Conservation (phyloP, 2,113 vertebrate species). For the Equus przewalskii region DNA sequence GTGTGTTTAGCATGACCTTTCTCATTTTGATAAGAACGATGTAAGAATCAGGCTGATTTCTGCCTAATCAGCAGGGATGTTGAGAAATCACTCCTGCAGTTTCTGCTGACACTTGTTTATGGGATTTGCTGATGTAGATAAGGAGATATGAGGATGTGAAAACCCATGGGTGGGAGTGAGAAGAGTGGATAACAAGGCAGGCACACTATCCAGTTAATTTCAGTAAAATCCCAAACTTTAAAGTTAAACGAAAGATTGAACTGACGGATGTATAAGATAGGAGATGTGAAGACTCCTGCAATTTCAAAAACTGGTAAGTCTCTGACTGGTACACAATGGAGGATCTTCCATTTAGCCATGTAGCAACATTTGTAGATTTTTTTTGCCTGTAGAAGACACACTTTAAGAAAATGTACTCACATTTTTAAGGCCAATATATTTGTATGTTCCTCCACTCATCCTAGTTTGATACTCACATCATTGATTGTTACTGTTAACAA, state of each 20-base stretch:
- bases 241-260: slow-evolving; percentile 49
- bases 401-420: background rate
- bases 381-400: background rate
- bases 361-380: background rate
- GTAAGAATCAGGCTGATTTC: slow-evolving; percentile 74
- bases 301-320: slow-evolving; percentile 16
- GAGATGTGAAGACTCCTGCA: background rate
- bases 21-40: slow-evolving; percentile 72
- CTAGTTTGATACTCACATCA: background rate
- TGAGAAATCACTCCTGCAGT: slow-evolving; percentile 71
- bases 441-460: background rate
- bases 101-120: slow-evolving; percentile 77
- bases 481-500: background rate
- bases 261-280: background rate
- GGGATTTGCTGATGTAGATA: slow-evolving; percentile 75
- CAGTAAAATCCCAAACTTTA: slow-evolving; percentile 24
- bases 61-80: slow-evolving; percentile 72
- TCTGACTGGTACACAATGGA: background rate
- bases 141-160: slow-evolving; percentile 58
- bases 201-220: slow-evolving; percentile 62
- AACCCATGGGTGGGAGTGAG: background rate
- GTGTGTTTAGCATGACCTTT: slow-evolving; percentile 72
- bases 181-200: slow-evolving; percentile 51
- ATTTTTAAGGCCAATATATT: background rate
- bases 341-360: background rate